Conservation (phyloP, 2,888 invertebrate species). For the Tholera decimalis region DNA sequence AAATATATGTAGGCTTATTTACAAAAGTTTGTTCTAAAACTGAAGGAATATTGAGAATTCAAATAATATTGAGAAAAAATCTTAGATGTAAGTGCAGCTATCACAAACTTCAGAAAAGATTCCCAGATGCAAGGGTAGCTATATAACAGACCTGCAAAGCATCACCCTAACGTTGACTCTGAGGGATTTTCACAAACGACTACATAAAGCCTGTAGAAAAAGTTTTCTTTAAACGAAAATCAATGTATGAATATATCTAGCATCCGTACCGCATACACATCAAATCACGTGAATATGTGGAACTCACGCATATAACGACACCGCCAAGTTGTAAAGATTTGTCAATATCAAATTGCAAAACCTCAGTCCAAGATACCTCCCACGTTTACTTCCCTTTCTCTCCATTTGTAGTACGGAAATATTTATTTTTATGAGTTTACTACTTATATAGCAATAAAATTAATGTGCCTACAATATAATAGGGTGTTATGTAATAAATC, state of each 20-base stretch:
- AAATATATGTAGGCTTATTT: too few relatives aligned
- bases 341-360: slow-evolving; percentile 27
- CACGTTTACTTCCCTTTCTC: slow-evolving; percentile 43
- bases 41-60: too few relatives aligned
- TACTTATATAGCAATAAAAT: slow-evolving; percentile 26
- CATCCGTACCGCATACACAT: background rate
- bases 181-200: background rate
- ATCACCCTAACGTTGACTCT: background rate
- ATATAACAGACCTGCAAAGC: background rate
- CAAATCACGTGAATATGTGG: background rate
- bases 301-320: background rate
- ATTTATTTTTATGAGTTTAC: slow-evolving; percentile 30
- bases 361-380: slow-evolving; percentile 9
- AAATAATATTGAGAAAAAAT: too few relatives aligned
- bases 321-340: background rate
- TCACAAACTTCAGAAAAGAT: background rate
- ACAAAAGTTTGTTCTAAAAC: too few relatives aligned
- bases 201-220: background rate
- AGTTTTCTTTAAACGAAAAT: background rate
- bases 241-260: background rate
- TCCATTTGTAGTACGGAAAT: slow-evolving; percentile 42
- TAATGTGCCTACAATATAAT: slow-evolving; percentile 13
- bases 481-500: slow-evolving; percentile 7
- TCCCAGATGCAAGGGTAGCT: background rate
- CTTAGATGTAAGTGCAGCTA: too few relatives aligned